Conservation (phyloP, 2,797 vertebrate genomes). For the Triplophysa yarkandensis region DNA sequence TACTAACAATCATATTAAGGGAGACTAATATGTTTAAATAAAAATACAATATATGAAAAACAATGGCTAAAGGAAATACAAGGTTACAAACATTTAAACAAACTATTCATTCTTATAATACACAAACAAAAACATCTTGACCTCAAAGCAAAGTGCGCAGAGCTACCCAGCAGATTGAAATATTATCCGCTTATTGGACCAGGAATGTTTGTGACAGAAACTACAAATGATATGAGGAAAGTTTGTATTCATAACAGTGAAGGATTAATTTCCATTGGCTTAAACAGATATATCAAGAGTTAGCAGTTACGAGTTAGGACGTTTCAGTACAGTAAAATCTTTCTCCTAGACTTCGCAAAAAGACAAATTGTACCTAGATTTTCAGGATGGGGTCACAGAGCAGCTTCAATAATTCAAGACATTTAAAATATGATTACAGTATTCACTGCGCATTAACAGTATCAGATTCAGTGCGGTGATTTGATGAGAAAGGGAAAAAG, state of each 20-base stretch:
- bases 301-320: background rate
- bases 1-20: background rate
- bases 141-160: conserved; percentile 37
- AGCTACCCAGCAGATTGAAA: conserved; percentile 10
- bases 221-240: background rate
- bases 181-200: conserved; percentile 12
- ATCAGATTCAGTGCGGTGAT: conserved; percentile 9
- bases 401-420: background rate
- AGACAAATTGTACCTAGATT: background rate
- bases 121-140: conserved; percentile 52
- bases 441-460: conserved; percentile 22
- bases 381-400: background rate
- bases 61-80: conserved; percentile 14
- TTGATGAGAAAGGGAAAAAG: background rate
- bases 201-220: background rate
- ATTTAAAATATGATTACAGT: conserved; percentile 18
- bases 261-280: background rate
- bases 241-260: background rate
- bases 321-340: conserved; percentile 3
- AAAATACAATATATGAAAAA: conserved; percentile 42
- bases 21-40: conserved; percentile 25
- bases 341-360: background rate
- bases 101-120: conserved; percentile 49
- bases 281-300: background rate
- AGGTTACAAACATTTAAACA: conserved; percentile 52